phyloP scores from a whole-genome alignment of 2,113 vertebrate species.

The Beaufortia kweichowensis region DNA sequence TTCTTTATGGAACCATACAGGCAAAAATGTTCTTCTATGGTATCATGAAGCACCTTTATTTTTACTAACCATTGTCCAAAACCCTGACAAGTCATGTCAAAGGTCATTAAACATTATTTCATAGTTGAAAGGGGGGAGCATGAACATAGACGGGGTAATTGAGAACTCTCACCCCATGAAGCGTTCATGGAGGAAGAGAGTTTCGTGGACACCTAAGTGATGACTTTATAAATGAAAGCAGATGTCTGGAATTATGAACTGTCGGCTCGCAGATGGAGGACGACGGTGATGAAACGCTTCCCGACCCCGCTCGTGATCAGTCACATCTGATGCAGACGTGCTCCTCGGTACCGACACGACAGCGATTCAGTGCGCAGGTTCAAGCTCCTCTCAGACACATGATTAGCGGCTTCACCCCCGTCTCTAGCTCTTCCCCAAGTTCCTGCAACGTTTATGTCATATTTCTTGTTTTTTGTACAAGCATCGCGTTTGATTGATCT shows the following conservation, averaged over 20 bases:
- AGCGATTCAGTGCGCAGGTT: conserved; percentile 28
- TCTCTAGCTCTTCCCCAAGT: conserved; percentile 21
- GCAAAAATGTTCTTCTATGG: too few species aligned
- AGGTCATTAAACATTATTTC: too few species aligned
- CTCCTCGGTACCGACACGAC: conserved; percentile 64
- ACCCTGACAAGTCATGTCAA: too few species aligned
- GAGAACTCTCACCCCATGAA: not conserved
- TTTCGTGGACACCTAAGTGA: conserved; percentile 64
- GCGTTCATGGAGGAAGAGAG: conserved; percentile 5
- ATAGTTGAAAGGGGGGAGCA: too few species aligned
- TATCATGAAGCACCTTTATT: too few species aligned
- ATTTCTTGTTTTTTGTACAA: conserved; percentile 29
- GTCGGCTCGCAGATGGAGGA: conserved; percentile 87
- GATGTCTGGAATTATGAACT: conserved; percentile 96
- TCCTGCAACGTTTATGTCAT: conserved; percentile 23
- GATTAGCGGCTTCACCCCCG: conserved; percentile 61
- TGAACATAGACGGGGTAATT: not conserved
- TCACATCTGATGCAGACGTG: conserved; percentile 77
- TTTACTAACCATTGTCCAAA: too few species aligned
- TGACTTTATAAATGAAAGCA: conserved; percentile 95
- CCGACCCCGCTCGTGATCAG: conserved; percentile 86
- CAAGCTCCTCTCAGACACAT: conserved; percentile 38
- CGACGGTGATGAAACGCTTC: conserved; percentile 89
- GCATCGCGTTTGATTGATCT: conserved; percentile 72
- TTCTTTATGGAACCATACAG: too few species aligned